phyloP scores from a whole-genome alignment of 35 echinoderm and acorn worm genomes.

The Stichopus chloronotus region DNA sequence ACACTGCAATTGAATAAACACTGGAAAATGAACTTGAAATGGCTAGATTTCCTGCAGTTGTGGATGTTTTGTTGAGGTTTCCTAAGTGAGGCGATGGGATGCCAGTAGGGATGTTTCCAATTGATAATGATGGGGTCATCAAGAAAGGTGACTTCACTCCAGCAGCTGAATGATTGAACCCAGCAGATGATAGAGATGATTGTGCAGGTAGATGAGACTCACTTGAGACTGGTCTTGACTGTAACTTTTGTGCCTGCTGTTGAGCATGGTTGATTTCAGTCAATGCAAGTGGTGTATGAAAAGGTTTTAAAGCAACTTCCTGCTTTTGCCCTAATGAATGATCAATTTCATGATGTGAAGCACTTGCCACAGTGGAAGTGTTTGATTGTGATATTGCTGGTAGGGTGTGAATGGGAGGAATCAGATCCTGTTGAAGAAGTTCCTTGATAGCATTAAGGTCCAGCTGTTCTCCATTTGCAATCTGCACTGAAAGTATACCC shows the following conservation, averaged over 20 bases:
- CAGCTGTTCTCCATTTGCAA: conserved; percentile 78
- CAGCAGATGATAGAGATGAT: not conserved
- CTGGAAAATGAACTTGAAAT: conserved; percentile 44
- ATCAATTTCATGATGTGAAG: conserved; percentile 23
- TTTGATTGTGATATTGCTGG: conserved; percentile 48
- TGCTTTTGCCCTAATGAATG: conserved; percentile 10
- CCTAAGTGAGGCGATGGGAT: conserved; percentile 48
- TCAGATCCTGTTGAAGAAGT: conserved; percentile 25
- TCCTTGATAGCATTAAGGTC: conserved; percentile 64
- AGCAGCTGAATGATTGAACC: not conserved
- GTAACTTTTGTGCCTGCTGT: conserved; percentile 23
- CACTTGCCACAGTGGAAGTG: not conserved
- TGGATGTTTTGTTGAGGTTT: conserved; percentile 26
- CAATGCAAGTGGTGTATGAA: conserved; percentile 28
- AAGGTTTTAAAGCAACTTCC: conserved; percentile 44
- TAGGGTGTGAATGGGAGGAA: conserved; percentile 45
- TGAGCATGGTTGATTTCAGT: conserved; percentile 45
- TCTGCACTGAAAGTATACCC: conserved; percentile 91
- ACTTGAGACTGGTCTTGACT: not conserved
- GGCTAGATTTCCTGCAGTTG: conserved; percentile 16
- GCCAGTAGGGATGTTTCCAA: conserved; percentile 56
- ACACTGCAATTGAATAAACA: conserved; percentile 53
- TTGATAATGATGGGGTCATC: conserved; percentile 13
- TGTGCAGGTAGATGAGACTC: not conserved
- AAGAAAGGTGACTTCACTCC: conserved; percentile 35